Evolutionary conservation across 2,888 invertebrate genomes (phyloP).

Genomic region (Nymphalis urticae): DNA sequence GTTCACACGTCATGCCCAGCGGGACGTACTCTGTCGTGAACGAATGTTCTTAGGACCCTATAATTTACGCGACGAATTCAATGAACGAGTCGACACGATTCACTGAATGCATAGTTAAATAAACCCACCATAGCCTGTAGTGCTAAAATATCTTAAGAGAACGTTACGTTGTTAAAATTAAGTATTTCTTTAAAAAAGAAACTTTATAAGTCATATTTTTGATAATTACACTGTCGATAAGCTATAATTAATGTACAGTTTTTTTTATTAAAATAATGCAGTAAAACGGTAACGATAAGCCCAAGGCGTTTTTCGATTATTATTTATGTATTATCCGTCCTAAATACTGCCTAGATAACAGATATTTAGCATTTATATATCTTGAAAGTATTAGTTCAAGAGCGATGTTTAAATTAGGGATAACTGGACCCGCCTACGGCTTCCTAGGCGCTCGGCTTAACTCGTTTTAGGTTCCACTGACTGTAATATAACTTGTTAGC

Average conservation of each 20-base stretch:
- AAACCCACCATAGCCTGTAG: background rate
- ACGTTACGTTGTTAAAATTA: background rate
- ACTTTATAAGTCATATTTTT: too few relatives aligned
- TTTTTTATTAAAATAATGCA: too few relatives aligned
- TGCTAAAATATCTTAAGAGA: background rate
- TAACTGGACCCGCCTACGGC: constrained; percentile 35
- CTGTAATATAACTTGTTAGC: constrained; percentile 2
- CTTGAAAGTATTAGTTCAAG: constrained; percentile 7
- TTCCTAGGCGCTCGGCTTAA: constrained; percentile 41
- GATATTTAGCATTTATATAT: background rate
- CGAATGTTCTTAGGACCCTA: constrained; percentile 45
- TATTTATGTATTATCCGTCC: background rate
- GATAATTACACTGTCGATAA: too few relatives aligned
- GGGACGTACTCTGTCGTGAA: constrained; percentile 54
- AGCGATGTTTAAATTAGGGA: constrained; percentile 17
- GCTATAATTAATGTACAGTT: background rate
- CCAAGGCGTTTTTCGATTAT: too few relatives aligned
- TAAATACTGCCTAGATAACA: background rate
- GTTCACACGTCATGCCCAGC: constrained; percentile 76
- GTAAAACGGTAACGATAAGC: too few relatives aligned
- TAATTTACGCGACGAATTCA: constrained; percentile 41
- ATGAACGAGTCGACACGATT: constrained; percentile 33
- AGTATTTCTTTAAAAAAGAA: too few relatives aligned
- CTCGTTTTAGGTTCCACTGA: constrained; percentile 11
- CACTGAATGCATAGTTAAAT: constrained; percentile 17